Percentiles rank a stretch among this genome's conserved stretches.
phyloP scores from a whole-genome alignment of 2,888 invertebrate species.

The Drosophila gaucha region DNA sequence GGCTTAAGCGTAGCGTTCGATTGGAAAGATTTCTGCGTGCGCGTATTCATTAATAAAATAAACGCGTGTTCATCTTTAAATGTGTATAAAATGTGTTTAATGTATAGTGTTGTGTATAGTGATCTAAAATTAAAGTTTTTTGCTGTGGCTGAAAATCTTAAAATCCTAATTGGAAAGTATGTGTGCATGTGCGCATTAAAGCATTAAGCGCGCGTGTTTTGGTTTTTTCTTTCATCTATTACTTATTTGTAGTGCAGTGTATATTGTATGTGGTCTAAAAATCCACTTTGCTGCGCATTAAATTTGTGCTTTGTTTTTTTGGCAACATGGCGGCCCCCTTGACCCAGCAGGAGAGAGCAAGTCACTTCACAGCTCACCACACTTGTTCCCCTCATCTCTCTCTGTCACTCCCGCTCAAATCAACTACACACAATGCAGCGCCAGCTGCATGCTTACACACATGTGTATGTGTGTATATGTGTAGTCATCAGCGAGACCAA shows the following conservation, averaged over 20 bases:
- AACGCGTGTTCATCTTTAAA: not conserved
- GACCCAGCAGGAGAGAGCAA: slow-evolving; percentile 29
- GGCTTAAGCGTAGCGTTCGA: not conserved
- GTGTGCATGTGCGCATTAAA: not conserved
- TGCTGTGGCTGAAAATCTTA: too few species aligned
- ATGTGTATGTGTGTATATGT: not conserved
- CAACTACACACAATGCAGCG: slow-evolving; percentile 23
- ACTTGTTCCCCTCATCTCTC: slow-evolving; percentile 7
- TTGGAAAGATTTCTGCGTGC: not conserved
- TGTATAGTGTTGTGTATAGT: not conserved
- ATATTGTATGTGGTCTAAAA: slow-evolving; percentile 32
- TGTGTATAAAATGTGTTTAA: not conserved
- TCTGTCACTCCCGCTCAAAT: slow-evolving; percentile 10
- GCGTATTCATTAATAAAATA: not conserved
- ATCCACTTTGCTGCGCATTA: slow-evolving; percentile 66
- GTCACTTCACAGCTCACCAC: slow-evolving; percentile 53
- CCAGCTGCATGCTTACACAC: not conserved
- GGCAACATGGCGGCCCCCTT: slow-evolving; percentile 50
- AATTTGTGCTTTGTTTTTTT: slow-evolving; percentile 46
- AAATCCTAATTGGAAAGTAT: too few species aligned
- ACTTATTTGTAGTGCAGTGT: not conserved
- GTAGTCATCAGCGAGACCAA: slow-evolving; percentile 3
- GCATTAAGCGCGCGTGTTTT: not conserved
- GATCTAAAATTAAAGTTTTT: not conserved
- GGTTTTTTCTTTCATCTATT: not conserved